These are phyloP conservation scores for Marmota monax DNA, from an alignment of 2,113 vertebrate genomes.

Conservation along the genomic window DNA sequence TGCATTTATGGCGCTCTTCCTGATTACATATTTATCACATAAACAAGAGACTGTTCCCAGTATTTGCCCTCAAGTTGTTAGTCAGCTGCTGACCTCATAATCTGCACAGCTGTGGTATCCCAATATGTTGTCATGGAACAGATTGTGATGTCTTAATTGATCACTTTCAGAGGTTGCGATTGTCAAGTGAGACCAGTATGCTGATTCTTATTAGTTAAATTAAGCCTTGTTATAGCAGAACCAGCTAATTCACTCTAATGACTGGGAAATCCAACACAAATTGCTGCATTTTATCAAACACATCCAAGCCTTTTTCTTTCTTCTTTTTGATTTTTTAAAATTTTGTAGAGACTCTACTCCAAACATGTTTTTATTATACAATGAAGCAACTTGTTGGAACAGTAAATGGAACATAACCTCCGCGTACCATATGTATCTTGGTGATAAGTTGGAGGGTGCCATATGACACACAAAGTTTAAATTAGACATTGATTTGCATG, in stretches of 20 bases:
- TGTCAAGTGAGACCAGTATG: slow-evolving; percentile 75
- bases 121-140: slow-evolving; percentile 67
- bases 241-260: slow-evolving; percentile 54
- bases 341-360: background rate
- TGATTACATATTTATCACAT: slow-evolving; percentile 58
- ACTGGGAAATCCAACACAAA: slow-evolving; percentile 51
- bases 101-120: slow-evolving; percentile 57
- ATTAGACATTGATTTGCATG: background rate
- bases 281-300: background rate
- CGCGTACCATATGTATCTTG: background rate
- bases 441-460: slow-evolving; percentile 19
- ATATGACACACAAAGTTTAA: slow-evolving; percentile 19
- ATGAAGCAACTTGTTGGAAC: slow-evolving; percentile 26
- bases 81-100: slow-evolving; percentile 76
- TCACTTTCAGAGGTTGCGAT: slow-evolving; percentile 70
- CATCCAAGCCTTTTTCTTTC: background rate
- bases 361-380: slow-evolving; percentile 38
- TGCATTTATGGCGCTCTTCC: background rate
- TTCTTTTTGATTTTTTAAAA: background rate
- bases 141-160: slow-evolving; percentile 76
- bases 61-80: slow-evolving; percentile 64
- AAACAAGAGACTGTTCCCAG: slow-evolving; percentile 51
- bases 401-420: background rate
- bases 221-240: slow-evolving; percentile 57
- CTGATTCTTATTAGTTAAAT: slow-evolving; percentile 78